phyloP scores from a whole-genome alignment of 2,113 vertebrate species.

The Misgurnus anguillicaudatus region DNA sequence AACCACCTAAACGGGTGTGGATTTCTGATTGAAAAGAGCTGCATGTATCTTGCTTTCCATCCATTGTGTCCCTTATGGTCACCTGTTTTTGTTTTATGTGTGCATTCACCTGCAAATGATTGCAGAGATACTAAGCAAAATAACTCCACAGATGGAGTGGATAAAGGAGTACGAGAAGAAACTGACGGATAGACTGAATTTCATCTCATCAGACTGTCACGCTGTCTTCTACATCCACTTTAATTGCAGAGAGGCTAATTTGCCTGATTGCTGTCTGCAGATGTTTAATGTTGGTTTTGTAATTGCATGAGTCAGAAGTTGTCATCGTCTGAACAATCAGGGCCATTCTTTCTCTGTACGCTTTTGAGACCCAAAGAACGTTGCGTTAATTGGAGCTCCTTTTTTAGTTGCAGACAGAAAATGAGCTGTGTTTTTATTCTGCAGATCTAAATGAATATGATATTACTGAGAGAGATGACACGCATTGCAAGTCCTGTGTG shows the following conservation, averaged over 20 bases:
- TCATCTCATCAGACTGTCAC: constrained; percentile 15
- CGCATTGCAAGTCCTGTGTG: neutral
- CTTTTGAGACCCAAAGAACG: constrained; percentile 8
- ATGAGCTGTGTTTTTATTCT: constrained; percentile 30
- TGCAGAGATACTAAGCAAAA: neutral
- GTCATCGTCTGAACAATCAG: constrained; percentile 47
- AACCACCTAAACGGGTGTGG: neutral
- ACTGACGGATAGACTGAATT: constrained; percentile 14
- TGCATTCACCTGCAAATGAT: neutral
- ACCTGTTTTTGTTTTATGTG: neutral
- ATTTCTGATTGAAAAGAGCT: constrained; percentile 2
- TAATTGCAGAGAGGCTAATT: constrained; percentile 43
- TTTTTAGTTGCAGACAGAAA: constrained; percentile 33
- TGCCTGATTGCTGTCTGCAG: constrained; percentile 57
- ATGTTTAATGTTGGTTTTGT: constrained; percentile 59
- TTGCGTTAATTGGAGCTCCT: constrained; percentile 28
- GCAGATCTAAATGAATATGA: constrained; percentile 22
- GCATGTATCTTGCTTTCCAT: neutral
- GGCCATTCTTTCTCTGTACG: constrained; percentile 26
- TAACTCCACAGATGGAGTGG: neutral
- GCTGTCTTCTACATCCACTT: constrained; percentile 31
- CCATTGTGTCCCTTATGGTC: neutral
- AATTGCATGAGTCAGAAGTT: constrained; percentile 55
- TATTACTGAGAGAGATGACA: constrained; percentile 17
- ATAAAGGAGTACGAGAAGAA: constrained; percentile 32